A percentile compares a stretch with the other conserved stretches of the same genome.
phyloP scores from a whole-genome alignment of 1,140 invertebrate species.

The Phymorhynchus buccinoides region DNA sequence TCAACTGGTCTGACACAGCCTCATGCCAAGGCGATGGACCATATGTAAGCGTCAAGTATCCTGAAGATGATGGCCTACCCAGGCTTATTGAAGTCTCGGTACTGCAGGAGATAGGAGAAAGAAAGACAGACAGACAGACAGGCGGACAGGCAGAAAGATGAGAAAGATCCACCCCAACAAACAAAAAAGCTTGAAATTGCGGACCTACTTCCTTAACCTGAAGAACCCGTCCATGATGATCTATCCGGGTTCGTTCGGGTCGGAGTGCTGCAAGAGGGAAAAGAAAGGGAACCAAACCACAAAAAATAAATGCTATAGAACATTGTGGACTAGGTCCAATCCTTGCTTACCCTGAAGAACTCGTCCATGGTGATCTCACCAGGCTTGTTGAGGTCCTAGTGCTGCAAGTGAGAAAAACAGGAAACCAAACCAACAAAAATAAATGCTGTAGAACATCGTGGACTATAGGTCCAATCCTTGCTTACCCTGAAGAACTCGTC shows the following conservation, averaged over 20 bases:
- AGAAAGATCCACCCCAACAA: not conserved
- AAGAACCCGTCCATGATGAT: not conserved
- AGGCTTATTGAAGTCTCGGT: conserved; percentile 51
- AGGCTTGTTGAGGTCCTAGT: not conserved
- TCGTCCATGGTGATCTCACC: not conserved
- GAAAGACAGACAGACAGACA: too few species aligned
- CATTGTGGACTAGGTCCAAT: too few species aligned
- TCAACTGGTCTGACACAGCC: too few species aligned
- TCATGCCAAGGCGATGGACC: too few species aligned
- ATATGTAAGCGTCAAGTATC: conserved; percentile 43
- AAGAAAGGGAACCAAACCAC: too few species aligned
- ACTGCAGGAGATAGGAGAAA: too few species aligned
- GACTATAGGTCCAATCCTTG: not conserved
- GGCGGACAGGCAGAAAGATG: too few species aligned
- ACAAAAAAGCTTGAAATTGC: too few species aligned
- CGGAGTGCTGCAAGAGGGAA: too few species aligned
- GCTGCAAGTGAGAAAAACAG: not conserved
- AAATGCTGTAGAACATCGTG: not conserved
- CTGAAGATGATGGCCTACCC: conserved; percentile 55
- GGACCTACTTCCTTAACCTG: not conserved
- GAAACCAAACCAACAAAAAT: too few species aligned
- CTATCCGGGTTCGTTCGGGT: too few species aligned
- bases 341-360: not conserved
- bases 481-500: conserved; percentile 59
- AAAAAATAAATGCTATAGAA: too few species aligned